Evolutionary conservation across 2,888 invertebrate species (phyloP).

Genomic region (Plagodis dolabraria): DNA sequence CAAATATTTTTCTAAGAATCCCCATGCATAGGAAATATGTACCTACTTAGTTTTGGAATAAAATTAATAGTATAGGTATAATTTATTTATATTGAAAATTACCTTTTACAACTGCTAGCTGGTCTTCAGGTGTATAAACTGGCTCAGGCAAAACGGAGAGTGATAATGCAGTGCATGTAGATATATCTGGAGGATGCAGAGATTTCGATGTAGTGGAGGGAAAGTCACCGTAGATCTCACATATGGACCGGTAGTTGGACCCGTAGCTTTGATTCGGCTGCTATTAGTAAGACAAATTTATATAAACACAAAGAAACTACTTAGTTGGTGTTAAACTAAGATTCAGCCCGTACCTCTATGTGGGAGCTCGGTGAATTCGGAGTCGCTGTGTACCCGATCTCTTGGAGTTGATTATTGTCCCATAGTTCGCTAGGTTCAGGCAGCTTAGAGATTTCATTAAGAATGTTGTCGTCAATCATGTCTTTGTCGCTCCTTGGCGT

Average conservation of each 20-base stretch:
- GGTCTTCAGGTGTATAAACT: neutral
- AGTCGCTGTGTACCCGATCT: neutral
- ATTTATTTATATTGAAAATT: neutral
- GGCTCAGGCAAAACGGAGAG: neutral
- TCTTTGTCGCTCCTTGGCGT: neutral
- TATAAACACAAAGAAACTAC: too few relatives aligned
- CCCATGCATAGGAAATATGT: too few relatives aligned
- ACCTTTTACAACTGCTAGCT: neutral
- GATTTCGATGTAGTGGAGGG: neutral
- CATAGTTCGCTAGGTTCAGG: neutral
- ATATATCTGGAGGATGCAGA: neutral
- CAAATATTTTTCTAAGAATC: too few relatives aligned
- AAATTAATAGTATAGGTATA: too few relatives aligned
- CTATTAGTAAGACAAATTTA: neutral
- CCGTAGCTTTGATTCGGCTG: neutral
- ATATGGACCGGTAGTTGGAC: neutral
- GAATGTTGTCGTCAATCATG: conserved; percentile 2
- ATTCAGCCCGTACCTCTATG: neutral
- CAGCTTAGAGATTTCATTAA: conserved; percentile 5
- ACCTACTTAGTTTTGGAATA: too few relatives aligned
- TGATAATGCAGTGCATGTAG: neutral
- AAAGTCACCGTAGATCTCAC: neutral
- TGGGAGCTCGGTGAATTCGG: neutral
- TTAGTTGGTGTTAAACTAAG: neutral
- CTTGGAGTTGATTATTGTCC: neutral